Conservation (phyloP, 1,140 invertebrate genomes). For the Saxidomus purpurata region DNA sequence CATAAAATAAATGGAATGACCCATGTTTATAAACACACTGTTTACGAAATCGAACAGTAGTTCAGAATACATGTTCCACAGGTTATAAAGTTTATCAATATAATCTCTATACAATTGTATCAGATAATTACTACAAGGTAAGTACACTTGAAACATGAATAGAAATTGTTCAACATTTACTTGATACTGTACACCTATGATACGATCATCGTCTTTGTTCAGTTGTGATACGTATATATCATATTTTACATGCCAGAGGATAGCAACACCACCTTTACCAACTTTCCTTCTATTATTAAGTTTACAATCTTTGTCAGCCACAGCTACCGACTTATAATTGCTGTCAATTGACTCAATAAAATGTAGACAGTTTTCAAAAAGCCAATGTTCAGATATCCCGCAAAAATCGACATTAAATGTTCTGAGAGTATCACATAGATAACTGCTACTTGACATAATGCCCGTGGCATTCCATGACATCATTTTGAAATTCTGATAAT, state of each 20-base stretch:
- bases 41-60: too few species aligned
- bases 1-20: too few species aligned
- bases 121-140: constrained; percentile 23
- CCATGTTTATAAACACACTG: too few species aligned
- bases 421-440: not conserved
- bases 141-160: too few species aligned
- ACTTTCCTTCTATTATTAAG: not conserved
- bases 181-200: constrained; percentile 7
- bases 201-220: constrained; percentile 6
- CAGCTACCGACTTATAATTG: not conserved
- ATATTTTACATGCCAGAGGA: not conserved
- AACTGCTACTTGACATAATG: constrained; percentile 7
- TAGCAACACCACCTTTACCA: too few species aligned
- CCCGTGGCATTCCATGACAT: constrained; percentile 8
- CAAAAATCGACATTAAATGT: too few species aligned
- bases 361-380: not conserved
- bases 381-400: too few species aligned
- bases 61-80: constrained; percentile 10
- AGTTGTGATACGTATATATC: not conserved
- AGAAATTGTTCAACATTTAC: not conserved
- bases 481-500: not conserved
- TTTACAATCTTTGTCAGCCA: too few species aligned
- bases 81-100: too few species aligned
- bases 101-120: not conserved
- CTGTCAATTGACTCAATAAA: not conserved